These are phyloP conservation scores for Neuroterus valhalla DNA, from an alignment of 1,140 invertebrate genomes.

Conservation along the genomic window DNA sequence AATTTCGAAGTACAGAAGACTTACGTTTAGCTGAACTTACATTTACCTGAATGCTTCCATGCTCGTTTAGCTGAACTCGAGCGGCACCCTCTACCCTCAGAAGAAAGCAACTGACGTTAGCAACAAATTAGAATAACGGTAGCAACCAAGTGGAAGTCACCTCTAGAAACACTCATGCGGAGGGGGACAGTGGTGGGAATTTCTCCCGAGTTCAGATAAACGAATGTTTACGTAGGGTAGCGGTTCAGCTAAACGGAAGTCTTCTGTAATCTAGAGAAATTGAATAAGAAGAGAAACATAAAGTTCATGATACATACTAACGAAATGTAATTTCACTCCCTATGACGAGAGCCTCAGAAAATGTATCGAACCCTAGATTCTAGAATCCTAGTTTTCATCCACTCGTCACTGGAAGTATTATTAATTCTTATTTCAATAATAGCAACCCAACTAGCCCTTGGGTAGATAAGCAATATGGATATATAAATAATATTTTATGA, in stretches of 20 bases:
- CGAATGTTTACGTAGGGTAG: no score
- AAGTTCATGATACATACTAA: neutral
- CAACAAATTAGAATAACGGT: neutral
- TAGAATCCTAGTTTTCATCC: constrained; percentile 15
- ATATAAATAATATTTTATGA: constrained; percentile 20
- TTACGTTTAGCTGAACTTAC: no score
- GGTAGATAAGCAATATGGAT: neutral
- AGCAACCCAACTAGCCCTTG: neutral
- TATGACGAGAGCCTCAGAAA: neutral
- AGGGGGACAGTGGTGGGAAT: no score
- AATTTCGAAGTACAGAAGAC: no score
- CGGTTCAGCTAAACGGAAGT: no score
- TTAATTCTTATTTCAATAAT: neutral
- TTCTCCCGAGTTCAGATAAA: no score
- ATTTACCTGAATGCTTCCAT: no score
- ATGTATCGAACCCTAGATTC: neutral
- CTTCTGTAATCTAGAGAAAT: no score
- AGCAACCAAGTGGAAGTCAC: neutral
- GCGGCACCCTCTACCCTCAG: no score
- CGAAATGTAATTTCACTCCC: constrained; percentile 10
- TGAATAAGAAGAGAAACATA: constrained; percentile 7
- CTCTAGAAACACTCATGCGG: no score
- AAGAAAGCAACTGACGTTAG: no score
- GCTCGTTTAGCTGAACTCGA: no score
- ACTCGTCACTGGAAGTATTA: neutral